A percentile compares a stretch with the other conserved stretches of the same genome.
phyloP scores from a whole-genome alignment of 2,113 vertebrate genomes.

The Chloroceryle aenea region DNA sequence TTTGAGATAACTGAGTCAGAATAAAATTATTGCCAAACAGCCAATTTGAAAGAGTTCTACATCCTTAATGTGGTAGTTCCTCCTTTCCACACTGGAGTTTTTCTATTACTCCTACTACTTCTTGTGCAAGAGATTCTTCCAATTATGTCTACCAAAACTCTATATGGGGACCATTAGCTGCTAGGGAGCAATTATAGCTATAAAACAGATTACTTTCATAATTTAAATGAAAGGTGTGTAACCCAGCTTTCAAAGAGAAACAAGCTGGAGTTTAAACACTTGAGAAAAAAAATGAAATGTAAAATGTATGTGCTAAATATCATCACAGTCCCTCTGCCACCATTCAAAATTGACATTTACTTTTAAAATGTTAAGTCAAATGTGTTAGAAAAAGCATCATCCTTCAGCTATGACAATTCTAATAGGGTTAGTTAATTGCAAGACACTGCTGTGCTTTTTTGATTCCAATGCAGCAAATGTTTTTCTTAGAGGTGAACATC shows the following conservation, averaged over 20 bases:
- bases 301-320: neutral
- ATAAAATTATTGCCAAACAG: neutral
- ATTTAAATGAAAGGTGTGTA: neutral
- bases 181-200: neutral
- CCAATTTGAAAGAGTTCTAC: neutral
- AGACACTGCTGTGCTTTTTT: neutral
- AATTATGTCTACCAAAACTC: neutral
- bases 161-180: neutral
- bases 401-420: neutral
- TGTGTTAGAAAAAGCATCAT: neutral
- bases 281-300: neutral
- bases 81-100: neutral
- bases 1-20: neutral
- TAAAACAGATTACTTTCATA: neutral
- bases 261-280: neutral
- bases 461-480: neutral
- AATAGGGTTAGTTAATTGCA: neutral
- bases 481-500: neutral
- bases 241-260: neutral
- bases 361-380: neutral
- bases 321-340: neutral
- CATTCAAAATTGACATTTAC: neutral
- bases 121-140: neutral
- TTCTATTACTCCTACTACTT: neutral
- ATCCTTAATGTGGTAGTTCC: neutral